These are phyloP conservation scores for Nymphalis urticae DNA, from an alignment of 2,888 invertebrate genomes.

Conservation along the genomic window DNA sequence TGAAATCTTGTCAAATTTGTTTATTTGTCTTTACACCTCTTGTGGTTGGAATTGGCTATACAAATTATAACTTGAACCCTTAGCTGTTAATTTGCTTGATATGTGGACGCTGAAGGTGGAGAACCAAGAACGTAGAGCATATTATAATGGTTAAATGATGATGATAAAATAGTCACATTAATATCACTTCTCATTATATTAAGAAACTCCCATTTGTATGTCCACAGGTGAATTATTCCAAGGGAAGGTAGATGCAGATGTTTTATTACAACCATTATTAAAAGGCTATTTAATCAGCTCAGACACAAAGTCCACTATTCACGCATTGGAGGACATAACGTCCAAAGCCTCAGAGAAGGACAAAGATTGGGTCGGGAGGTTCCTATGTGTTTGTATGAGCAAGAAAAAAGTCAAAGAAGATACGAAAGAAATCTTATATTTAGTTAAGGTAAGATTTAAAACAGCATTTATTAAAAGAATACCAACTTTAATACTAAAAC, in stretches of 20 bases:
- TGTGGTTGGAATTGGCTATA: too few species aligned
- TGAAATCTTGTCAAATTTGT: too few species aligned
- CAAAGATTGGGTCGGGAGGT: slow-evolving; percentile 81
- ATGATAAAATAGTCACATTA: not conserved
- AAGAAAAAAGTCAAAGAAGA: slow-evolving; percentile 69
- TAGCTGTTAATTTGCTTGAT: too few species aligned
- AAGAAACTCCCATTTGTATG: not conserved
- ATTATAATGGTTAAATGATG: not conserved
- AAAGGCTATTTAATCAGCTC: slow-evolving; percentile 72
- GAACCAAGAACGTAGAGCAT: too few species aligned
- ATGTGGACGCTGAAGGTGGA: too few species aligned
- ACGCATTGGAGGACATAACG: slow-evolving; percentile 73
- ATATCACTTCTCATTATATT: not conserved
- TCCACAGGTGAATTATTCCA: slow-evolving; percentile 68
- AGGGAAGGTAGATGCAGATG: slow-evolving; percentile 76
- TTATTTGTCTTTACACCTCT: too few species aligned
- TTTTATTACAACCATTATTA: slow-evolving; percentile 71
- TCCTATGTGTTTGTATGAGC: slow-evolving; percentile 74
- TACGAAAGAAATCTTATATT: slow-evolving; percentile 58
- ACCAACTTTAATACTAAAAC: too few species aligned
- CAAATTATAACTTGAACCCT: too few species aligned
- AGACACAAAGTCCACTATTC: slow-evolving; percentile 70
- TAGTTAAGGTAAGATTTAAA: slow-evolving; percentile 64
- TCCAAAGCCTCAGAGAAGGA: slow-evolving; percentile 64
- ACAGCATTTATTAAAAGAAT: too few species aligned